Base-by-base conservation (phyloP, 2,797 vertebrate genomes). In the Typhlichthys subterraneus region DNA sequence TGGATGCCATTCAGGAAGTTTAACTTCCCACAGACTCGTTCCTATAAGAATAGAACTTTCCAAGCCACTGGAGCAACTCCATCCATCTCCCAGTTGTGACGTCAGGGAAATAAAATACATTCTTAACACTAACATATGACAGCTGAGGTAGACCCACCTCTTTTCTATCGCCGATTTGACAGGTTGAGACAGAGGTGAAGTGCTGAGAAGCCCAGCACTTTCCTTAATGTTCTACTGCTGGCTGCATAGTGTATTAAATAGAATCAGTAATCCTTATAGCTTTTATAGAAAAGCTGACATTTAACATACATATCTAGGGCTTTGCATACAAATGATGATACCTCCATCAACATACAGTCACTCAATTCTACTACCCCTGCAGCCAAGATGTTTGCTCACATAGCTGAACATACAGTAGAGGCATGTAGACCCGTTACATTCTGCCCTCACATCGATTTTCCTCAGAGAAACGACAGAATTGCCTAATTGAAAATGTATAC, bases 251-350 rank as follows among this genome's bases (percentile, higher is more conserved):
- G 76, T 57, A 57, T 64, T 59, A 62, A 64, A 70, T 50, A 59
- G 5, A 61, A 80, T 61, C 63, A 65, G 66, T 45, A 57, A 63
- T 52, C 61, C 11, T 12, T 19, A 19, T 19, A 19, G 19, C 2
- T 19, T 19, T 19, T 19, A 33, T 33, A 33, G 33, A 33, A 33
- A 33, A 79, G 53, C 70, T 90, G 90, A 92, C 91, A 91, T 93
- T 93, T 91, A 83, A 82, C 46, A 75, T 64, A 70, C 19, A 19
- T 19, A 19, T 87, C 75, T 82, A 69, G 68, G 73, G 80, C 77
- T 76, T 77, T 82, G 87, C 87, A 91, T 92, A 88, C 85, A 81
- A 88, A 92, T 89, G 77, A 82, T 71, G 64, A 76, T 79, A 7
- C 57, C 60, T 77, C 72, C 52, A 72, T 69, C 75, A 76, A 75